These are phyloP conservation scores for Papilio elwesi DNA, from an alignment of 2,888 invertebrate species.

Conservation along the genomic window DNA sequence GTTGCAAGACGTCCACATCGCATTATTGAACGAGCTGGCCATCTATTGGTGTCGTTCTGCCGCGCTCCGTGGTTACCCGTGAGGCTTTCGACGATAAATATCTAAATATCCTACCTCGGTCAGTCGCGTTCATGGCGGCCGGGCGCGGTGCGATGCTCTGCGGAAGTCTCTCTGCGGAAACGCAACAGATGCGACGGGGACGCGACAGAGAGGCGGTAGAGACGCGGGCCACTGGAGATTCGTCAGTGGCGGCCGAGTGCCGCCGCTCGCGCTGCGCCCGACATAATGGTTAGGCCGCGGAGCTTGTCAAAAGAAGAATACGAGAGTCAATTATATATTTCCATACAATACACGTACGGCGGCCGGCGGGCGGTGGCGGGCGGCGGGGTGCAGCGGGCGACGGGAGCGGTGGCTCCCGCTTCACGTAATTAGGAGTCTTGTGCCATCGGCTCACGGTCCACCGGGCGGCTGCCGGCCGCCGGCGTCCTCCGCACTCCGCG, in stretches of 20 bases:
- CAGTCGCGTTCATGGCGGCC: conserved; percentile 78
- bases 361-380: conserved; percentile 73
- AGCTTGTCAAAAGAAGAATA: conserved; percentile 83
- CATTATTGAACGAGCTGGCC: conserved; percentile 64
- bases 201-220: conserved; percentile 60
- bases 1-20: conserved; percentile 63
- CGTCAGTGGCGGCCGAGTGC: conserved; percentile 81
- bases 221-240: conserved; percentile 72
- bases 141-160: conserved; percentile 48
- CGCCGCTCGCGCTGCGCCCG: conserved; percentile 73
- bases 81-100: conserved; percentile 44
- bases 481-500: background rate
- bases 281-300: conserved; percentile 79
- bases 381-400: conserved; percentile 52
- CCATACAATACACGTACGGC: conserved; percentile 81
- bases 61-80: conserved; percentile 50
- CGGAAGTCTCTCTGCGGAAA: conserved; percentile 48
- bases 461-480: conserved; percentile 17
- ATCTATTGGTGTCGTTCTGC: conserved; percentile 68
- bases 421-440: conserved; percentile 41
- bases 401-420: conserved; percentile 68
- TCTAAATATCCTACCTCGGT: conserved; percentile 52
- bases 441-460: conserved; percentile 30
- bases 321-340: conserved; percentile 80
- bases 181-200: conserved; percentile 1